A percentile compares a stretch with the other conserved stretches of the same genome.
Conservation (phyloP, 2,797 vertebrate species). For the Eurystomus glaucurus region DNA sequence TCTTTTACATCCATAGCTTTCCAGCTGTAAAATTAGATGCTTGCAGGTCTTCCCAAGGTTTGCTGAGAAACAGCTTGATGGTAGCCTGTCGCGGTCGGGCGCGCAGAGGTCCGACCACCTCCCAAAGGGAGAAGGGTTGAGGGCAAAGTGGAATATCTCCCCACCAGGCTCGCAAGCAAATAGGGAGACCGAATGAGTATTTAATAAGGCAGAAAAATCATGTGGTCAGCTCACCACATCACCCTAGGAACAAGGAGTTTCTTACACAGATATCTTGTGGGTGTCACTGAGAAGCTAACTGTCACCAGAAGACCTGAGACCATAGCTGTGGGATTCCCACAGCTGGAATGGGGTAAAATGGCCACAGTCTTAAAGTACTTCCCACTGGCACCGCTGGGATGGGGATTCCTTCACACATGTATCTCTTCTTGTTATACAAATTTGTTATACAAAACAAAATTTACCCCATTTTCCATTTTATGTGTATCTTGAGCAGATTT, state of each 20-base stretch:
- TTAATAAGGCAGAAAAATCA: too few relatives aligned
- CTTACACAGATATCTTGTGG: neutral
- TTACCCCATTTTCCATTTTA: neutral
- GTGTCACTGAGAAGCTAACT: neutral
- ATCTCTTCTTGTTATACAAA: neutral
- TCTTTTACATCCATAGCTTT: neutral
- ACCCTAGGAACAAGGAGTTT: neutral
- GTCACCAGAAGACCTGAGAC: neutral
- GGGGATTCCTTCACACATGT: neutral
- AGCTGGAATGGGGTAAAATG: neutral
- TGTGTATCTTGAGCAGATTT: neutral
- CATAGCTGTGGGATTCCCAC: neutral
- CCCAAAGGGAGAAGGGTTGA: too few relatives aligned
- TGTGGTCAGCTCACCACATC: too few relatives aligned
- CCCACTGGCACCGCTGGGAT: neutral
- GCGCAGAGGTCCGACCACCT: too few relatives aligned
- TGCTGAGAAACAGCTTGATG: neutral
- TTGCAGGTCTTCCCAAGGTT: neutral
- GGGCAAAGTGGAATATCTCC: too few relatives aligned
- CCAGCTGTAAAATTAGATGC: neutral
- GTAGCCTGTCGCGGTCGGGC: neutral
- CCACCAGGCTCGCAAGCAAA: too few relatives aligned
- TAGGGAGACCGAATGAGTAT: too few relatives aligned
- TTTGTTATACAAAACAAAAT: neutral
- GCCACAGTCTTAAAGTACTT: rapidly evolving